These are phyloP conservation scores for Drosophila koepferae DNA, from an alignment of 2,888 invertebrate species.

Conservation along the genomic window DNA sequence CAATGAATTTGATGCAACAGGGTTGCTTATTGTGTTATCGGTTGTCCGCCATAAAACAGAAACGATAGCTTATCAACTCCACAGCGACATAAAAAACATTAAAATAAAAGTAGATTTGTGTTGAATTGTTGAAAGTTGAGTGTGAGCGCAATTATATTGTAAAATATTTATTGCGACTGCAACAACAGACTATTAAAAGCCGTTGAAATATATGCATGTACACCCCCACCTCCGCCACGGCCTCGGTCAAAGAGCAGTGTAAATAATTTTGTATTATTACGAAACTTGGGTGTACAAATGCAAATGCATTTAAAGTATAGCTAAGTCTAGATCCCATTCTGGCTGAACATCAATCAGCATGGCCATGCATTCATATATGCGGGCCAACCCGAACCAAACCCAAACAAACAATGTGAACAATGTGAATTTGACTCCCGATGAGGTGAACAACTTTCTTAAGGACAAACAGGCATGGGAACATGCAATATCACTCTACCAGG, in stretches of 20 bases:
- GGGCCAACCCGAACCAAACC: conserved; percentile 59
- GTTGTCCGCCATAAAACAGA: conserved; percentile 37
- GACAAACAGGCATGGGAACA: conserved; percentile 90
- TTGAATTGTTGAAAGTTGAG: conserved; percentile 39
- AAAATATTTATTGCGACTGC: background rate
- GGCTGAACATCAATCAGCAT: conserved; percentile 34
- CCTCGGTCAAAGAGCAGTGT: conserved; percentile 44
- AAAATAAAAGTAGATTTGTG: conserved; percentile 43
- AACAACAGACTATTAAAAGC: conserved; percentile 8
- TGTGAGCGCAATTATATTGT: conserved; percentile 32
- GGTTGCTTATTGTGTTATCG: conserved; percentile 27
- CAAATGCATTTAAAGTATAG: conserved; percentile 35
- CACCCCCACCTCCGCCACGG: conserved; percentile 19
- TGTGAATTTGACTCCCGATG: conserved; percentile 69
- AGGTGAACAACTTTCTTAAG: conserved; percentile 83
- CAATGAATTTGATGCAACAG: conserved; percentile 1
- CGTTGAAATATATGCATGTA: conserved; percentile 3
- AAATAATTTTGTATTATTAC: conserved; percentile 59
- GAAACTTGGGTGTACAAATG: conserved; percentile 43
- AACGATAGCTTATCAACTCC: conserved; percentile 53
- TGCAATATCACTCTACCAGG: conserved; percentile 92
- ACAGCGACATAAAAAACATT: conserved; percentile 59
- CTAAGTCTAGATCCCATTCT: background rate
- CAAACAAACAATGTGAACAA: conserved; percentile 45
- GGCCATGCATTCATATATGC: conserved; percentile 78